Evolutionary conservation across 2,113 vertebrate genomes (phyloP).

Genomic region (Sialia sialis): DNA sequence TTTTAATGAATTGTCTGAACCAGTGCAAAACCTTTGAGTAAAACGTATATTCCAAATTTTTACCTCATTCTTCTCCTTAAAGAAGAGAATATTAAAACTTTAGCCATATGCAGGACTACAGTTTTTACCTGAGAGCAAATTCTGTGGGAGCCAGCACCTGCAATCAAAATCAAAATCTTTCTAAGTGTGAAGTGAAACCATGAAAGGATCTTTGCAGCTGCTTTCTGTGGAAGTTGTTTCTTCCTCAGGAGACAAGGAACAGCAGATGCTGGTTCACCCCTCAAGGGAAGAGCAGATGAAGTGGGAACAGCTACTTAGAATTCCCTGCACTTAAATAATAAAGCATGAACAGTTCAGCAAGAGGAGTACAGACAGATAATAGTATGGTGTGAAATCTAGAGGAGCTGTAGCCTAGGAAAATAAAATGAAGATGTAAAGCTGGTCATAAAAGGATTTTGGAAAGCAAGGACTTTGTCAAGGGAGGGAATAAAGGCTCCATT

Average conservation of each 20-base stretch:
- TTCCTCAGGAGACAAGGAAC: not conserved
- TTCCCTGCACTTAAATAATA: not conserved
- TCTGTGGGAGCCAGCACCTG: not conserved
- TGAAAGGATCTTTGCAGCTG: not conserved
- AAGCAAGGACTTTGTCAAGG: not conserved
- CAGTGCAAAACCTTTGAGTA: not conserved
- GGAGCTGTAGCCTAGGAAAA: not conserved
- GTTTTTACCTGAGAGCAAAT: not conserved
- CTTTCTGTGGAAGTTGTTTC: not conserved
- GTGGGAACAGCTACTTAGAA: slow-evolving; percentile 20
- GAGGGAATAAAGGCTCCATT: not conserved
- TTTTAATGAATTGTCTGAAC: not conserved
- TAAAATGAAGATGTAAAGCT: not conserved
- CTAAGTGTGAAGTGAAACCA: not conserved
- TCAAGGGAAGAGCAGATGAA: not conserved
- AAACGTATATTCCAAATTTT: not conserved
- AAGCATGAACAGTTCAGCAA: not conserved
- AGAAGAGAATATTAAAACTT: not conserved
- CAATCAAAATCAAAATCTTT: not conserved
- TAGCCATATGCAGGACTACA: not conserved
- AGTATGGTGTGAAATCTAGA: not conserved
- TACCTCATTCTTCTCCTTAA: not conserved
- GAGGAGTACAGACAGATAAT: not conserved
- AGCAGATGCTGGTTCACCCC: not conserved
- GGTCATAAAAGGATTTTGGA: not conserved